Evolutionary conservation across 2,797 vertebrate genomes (phyloP), one percentile per base, ranked within the genome.

Genomic region (Muscicapa striata): DNA sequence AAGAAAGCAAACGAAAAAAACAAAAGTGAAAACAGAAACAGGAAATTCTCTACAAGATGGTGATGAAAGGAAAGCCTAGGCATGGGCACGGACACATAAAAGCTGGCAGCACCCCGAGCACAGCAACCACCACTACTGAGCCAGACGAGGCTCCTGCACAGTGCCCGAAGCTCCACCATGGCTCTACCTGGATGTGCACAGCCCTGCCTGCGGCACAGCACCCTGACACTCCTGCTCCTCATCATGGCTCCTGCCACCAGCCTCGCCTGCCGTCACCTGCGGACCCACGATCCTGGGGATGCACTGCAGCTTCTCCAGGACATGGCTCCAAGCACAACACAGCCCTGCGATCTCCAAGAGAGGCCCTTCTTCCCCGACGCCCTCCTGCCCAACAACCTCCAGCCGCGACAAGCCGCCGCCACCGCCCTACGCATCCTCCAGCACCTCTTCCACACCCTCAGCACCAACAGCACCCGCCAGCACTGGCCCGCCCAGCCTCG

Each of bases 381-480:
- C 59, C 41, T 81, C 21, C 51, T 29, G 30, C 15, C 1, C 66
- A 13, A 4, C 51, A 20, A 4, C 27, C 67, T 64, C 18, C 32
- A 11, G 9, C 51, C 82, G 1, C 74, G 20, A 0, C 86, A 91
- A 72, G 91, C 78, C 9, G 40, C 89, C 9, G 8, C 6, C 66
- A 1, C 21, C 15, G 9, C 67, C 52, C 70, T 17, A 0, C 22
- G 2, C 75, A 57, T 90, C 75, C 89, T 94, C 11, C 6, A 54
- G 3, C 49, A 49, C 32, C 89, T 90, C 86, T 70, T 74, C 14
- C 1, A 7, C 34, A 79, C 13, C 58, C 54, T 95, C 84, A 67
- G 40, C 58, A 6, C 0, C 1, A 32, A 0, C 10, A 49, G 1
- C 52, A 34, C 0, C 11, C 5, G 67, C 4, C 62, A 14, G 0